Base-by-base conservation (phyloP, 2,797 vertebrate genomes). In the Tolypeutes matacus region DNA sequence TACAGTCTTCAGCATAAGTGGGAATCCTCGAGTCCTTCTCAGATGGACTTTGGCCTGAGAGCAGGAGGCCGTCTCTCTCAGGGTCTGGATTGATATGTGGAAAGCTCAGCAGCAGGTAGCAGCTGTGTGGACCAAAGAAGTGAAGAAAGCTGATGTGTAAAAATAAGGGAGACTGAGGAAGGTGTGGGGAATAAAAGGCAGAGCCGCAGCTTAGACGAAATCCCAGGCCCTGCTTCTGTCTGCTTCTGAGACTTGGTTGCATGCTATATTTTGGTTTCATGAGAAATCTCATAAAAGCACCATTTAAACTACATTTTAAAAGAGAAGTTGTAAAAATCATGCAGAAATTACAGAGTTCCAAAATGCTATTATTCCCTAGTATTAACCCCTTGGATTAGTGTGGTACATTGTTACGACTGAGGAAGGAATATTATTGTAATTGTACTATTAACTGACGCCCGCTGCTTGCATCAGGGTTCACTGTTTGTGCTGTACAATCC, bases 141-240 rank as follows among this genome's bases (percentile, higher is more conserved):
- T 29, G 11, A 18, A 58, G 84, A 73, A 0, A 14, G 18, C 42
- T 1, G 20, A 0, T n/a, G 7, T 76, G 13, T 6, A 23, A 39
- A n/a, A 58, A 21, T 5, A 3, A 1, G 27, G 60, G 7, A 29
- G 17, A 12, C 3, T 15, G 5, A 17, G 20, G 14, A 51, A 46
- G 31, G 10, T 25, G 4, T 0, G 2, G 6, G 23, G 7, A 2
- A 10, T 60, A 11, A 51, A 69, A 53, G 27, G 1, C 3, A 0
- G 21, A 12, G 73, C 7, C 11, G 7, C 1, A 1, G n/a, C 11
- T 13, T 21, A 8, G 29, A 0, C n/a, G 27, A 3, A 31, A 39
- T 7, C 8, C 4, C 36, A 31, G 14, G 3, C 62, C 21, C 23
- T 27, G 27, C 34, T 9, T 10, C 11, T 23, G 1, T 13, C 1